Base-by-base conservation (phyloP, 1,140 invertebrate species). In the Lepeophtheirus salmonis region DNA sequence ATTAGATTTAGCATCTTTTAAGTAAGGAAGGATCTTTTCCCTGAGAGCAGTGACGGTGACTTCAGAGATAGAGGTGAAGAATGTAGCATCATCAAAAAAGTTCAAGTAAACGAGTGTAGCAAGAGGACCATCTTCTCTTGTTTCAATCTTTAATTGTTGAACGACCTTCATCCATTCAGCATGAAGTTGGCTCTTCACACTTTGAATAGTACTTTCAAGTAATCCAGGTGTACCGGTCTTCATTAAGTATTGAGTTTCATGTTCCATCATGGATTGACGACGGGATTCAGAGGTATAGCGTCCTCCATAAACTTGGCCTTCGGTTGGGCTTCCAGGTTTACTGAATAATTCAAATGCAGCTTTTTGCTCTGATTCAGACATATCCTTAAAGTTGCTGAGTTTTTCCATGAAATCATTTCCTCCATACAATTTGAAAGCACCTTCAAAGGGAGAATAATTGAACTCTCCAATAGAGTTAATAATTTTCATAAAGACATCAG, bases 401-500 rank as follows among this genome's bases (percentile, higher is more conserved):
- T 57, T 20, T 12, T 60, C 48, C 16, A 16, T 21, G n/a, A 51
- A 21, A 16, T 52, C 30, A 24, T 50, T 18, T 2, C 14, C 13
- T 2, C 57, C 57, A 6, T 50, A 16, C 2, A 60, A 13, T 10
- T 41, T 52, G 20, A 22, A 21, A 20, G 41, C 23, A 25, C 17
- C 20, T 25, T 52, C 59, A 41, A 61, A 17, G 22, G 59, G 50
- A n/a, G 20, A 20, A 25, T 50, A 61, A 13, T 52, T 61, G 49
- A 24, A 50, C 12, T 53, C 14, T 49, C 21, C n/a, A 52, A 61
- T 22, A 16, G 22, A 23, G 50, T 55, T 25, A 17, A 22, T 25
- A 20, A 61, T 21, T 24, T 61, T 53, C 6, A 13, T 25, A 50
- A 55, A 61, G 22, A 61, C 21, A 18, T 54, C 55, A 18, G 26